Percentiles rank a stretch among this genome's conserved stretches.
Evolutionary conservation across 2,113 vertebrate species (phyloP).

Genomic region (Trogon surrucura): DNA sequence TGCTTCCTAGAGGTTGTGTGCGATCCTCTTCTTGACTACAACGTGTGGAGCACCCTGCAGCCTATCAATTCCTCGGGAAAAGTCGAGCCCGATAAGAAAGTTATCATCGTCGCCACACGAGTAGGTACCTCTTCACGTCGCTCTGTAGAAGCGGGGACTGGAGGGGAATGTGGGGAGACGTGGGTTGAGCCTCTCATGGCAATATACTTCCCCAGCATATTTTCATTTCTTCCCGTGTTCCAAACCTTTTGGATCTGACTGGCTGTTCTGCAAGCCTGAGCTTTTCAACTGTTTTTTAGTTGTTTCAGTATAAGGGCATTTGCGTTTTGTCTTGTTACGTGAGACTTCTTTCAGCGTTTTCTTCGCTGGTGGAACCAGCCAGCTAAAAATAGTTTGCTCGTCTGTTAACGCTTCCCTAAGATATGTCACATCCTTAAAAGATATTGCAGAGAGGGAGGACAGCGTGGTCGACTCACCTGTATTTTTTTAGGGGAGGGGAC

Average conservation of each 20-base stretch:
- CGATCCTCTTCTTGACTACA: constrained; percentile 86
- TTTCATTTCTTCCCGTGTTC: not conserved
- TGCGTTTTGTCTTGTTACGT: not conserved
- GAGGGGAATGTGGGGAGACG: not conserved
- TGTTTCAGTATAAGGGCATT: not conserved
- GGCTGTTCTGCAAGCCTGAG: not conserved
- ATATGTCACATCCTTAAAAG: not conserved
- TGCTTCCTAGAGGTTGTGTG: constrained; percentile 84
- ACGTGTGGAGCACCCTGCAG: constrained; percentile 85
- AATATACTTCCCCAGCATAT: fast-evolving
- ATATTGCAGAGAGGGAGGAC: not conserved
- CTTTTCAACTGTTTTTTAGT: not conserved
- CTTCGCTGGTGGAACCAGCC: not conserved
- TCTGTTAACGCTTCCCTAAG: not conserved
- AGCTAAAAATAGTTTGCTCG: not conserved
- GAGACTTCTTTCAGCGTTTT: not conserved
- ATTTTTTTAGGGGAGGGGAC: not conserved
- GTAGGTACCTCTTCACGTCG: constrained; percentile 72
- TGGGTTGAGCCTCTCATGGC: not conserved
- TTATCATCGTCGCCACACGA: constrained; percentile 85
- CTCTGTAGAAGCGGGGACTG: not conserved
- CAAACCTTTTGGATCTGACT: not conserved
- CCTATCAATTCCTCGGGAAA: constrained; percentile 82
- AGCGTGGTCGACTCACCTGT: not conserved
- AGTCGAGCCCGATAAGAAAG: constrained; percentile 53